A percentile compares a stretch with the other conserved stretches of the same genome.
phyloP scores from a whole-genome alignment of 2,113 vertebrate genomes.

The Rana temporaria region DNA sequence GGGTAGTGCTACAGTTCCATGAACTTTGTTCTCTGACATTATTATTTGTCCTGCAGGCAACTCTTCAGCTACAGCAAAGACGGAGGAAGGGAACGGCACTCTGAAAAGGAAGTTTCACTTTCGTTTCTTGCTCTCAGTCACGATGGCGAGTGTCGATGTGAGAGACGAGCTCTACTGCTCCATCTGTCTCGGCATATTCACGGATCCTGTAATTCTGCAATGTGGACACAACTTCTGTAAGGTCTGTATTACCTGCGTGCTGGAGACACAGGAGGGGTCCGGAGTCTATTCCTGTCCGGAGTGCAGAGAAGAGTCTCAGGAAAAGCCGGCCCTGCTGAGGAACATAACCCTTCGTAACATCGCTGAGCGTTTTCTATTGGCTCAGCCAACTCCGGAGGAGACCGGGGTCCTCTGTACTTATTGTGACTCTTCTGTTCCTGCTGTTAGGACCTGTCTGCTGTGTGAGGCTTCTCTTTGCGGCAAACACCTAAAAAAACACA shows the following conservation, averaged over 20 bases:
- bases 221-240: slow-evolving; percentile 22
- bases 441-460: background rate
- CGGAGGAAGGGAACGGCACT: no score
- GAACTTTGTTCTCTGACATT: no score
- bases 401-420: slow-evolving; percentile 71
- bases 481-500: slow-evolving; percentile 1
- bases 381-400: background rate
- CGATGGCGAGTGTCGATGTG: background rate
- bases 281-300: background rate
- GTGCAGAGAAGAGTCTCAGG: background rate
- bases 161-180: slow-evolving; percentile 1
- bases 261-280: background rate
- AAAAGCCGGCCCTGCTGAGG: background rate
- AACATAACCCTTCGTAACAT: background rate
- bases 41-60: no score
- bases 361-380: background rate
- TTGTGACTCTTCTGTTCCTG: slow-evolving; percentile 58
- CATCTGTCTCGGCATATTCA: background rate
- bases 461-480: slow-evolving; percentile 20
- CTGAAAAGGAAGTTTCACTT: no score
- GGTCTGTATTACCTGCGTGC: no score
- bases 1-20: no score
- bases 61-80: no score
- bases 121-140: no score
- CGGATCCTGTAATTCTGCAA: slow-evolving; percentile 7